phyloP scores from a whole-genome alignment of 2,888 invertebrate genomes.

The Trissolcus brochymenae region DNA sequence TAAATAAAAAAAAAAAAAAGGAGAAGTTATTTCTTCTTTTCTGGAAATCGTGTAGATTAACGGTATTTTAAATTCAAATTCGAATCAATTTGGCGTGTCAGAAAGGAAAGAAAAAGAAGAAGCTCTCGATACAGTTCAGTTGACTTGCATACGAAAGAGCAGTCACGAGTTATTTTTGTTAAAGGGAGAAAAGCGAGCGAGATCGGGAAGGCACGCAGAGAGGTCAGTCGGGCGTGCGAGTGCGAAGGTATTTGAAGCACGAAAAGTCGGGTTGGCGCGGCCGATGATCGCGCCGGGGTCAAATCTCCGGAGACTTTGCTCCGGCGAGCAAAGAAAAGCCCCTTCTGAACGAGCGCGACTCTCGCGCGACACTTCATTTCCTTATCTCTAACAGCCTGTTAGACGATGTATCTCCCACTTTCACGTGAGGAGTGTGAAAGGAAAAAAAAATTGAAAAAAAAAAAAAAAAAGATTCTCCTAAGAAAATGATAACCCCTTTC shows the following conservation, averaged over 20 bases:
- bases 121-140: slow-evolving; percentile 56
- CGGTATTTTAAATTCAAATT: slow-evolving; percentile 17
- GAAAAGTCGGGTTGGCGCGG: slow-evolving; percentile 57
- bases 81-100: slow-evolving; percentile 35
- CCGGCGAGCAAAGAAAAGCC: neutral
- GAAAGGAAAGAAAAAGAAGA: slow-evolving; percentile 30
- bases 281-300: slow-evolving; percentile 56
- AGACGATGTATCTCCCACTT: slow-evolving; percentile 59
- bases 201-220: slow-evolving; percentile 57
- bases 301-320: slow-evolving; percentile 63
- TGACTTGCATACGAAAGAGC: slow-evolving; percentile 50
- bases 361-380: slow-evolving; percentile 75
- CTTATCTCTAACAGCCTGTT: slow-evolving; percentile 77
- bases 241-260: slow-evolving; percentile 72
- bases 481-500: neutral
- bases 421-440: slow-evolving; percentile 4
- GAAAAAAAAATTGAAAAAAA: neutral
- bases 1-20: too few relatives aligned
- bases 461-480: neutral
- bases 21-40: too few relatives aligned
- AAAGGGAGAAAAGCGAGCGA: slow-evolving; percentile 44
- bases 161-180: slow-evolving; percentile 59
- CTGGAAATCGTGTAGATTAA: slow-evolving; percentile 12
- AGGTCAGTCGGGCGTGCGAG: slow-evolving; percentile 72
- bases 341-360: slow-evolving; percentile 22